Conservation (phyloP, 2,888 invertebrate genomes). For the Microctonus hyperodae region DNA sequence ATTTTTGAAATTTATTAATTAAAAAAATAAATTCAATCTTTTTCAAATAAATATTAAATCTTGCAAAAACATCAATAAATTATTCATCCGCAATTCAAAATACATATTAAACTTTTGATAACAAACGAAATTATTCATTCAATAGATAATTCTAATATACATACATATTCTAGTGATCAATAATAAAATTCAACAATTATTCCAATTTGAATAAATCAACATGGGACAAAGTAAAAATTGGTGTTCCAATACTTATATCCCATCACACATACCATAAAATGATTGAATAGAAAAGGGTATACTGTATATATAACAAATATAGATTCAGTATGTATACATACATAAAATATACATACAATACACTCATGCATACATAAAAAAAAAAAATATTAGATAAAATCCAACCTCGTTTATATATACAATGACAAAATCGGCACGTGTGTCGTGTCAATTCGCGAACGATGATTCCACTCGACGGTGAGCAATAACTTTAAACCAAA, state of each 20-base stretch:
- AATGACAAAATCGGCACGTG: constrained; percentile 36
- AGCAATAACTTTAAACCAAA: constrained; percentile 59
- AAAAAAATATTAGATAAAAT: constrained; percentile 20
- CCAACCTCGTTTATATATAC: constrained; percentile 13
- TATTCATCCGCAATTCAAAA: no score
- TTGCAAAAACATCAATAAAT: no score
- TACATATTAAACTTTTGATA: no score
- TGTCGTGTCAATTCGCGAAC: constrained; percentile 42
- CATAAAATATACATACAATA: background rate
- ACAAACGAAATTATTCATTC: no score
- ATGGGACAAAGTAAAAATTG: background rate
- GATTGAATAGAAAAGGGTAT: background rate
- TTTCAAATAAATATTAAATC: no score
- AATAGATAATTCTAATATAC: no score
- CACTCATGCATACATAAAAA: background rate
- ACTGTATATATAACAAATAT: no score
- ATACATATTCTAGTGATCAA: background rate
- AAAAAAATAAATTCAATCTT: background rate
- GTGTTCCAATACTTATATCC: background rate
- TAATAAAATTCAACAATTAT: background rate
- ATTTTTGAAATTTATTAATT: background rate
- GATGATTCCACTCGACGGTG: constrained; percentile 55
- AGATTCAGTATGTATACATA: no score
- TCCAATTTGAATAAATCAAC: background rate
- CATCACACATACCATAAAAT: background rate